phyloP scores from a whole-genome alignment of 2,797 vertebrate species.

The Anguilla pacifica region DNA sequence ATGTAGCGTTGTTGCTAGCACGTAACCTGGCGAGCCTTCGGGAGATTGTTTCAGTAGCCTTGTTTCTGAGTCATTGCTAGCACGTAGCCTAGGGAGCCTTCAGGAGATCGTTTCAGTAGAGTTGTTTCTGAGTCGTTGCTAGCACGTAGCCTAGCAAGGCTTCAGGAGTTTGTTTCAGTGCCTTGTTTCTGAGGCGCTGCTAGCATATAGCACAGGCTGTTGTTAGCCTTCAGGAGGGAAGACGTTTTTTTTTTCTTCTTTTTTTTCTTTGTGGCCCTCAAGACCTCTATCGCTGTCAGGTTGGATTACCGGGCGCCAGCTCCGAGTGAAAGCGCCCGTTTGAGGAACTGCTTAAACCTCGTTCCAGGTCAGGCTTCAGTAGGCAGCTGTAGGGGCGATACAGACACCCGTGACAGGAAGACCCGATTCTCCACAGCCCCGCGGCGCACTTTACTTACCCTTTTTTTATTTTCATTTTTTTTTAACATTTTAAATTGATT shows the following conservation, averaged over 20 bases:
- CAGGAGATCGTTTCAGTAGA: background rate
- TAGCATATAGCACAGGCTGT: background rate
- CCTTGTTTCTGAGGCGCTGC: background rate
- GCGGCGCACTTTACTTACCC: background rate
- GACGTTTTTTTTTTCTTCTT: background rate
- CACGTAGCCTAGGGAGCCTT: background rate
- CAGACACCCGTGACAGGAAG: background rate
- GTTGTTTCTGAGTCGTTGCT: background rate
- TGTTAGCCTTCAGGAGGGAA: constrained; percentile 8
- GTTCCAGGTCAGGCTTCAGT: constrained; percentile 4
- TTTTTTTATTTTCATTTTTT: background rate
- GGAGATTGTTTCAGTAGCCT: background rate
- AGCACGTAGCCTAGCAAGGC: background rate
- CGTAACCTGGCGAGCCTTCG: no score
- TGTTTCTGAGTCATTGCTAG: background rate
- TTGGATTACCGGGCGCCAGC: constrained; percentile 15
- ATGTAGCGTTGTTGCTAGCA: background rate
- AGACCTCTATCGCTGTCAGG: constrained; percentile 23
- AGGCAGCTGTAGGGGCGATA: background rate
- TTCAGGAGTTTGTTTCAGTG: background rate
- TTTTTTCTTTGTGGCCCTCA: background rate
- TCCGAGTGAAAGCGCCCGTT: background rate
- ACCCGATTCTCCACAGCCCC: background rate
- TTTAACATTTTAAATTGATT: constrained; percentile 10
- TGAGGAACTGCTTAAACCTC: constrained; percentile 26